These are phyloP conservation scores for Saturnia pavonia DNA, from an alignment of 2,888 invertebrate genomes.

Conservation along the genomic window DNA sequence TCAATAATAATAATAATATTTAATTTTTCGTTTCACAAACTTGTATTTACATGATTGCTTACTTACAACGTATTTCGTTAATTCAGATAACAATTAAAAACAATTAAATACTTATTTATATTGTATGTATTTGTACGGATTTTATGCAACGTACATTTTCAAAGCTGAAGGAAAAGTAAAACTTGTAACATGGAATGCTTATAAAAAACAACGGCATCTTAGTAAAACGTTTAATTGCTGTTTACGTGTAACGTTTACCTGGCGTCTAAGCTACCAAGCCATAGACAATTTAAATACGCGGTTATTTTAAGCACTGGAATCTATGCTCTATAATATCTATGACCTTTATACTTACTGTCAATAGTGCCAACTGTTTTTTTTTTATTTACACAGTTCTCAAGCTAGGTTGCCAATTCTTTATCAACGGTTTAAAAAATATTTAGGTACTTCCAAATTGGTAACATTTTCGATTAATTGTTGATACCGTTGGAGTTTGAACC, in stretches of 20 bases:
- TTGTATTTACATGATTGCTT: slow-evolving; percentile 79
- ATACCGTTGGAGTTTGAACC: slow-evolving; percentile 38
- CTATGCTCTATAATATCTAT: not conserved
- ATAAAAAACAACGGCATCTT: slow-evolving; percentile 44
- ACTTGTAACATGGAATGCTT: slow-evolving; percentile 71
- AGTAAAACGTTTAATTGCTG: not conserved
- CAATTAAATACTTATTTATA: slow-evolving; percentile 57
- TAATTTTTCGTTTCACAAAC: slow-evolving; percentile 74
- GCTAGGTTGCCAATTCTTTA: no score
- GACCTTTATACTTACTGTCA: not conserved
- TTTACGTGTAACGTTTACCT: slow-evolving; percentile 7
- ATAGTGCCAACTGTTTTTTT: not conserved
- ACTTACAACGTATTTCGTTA: slow-evolving; percentile 68
- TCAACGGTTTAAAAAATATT: no score
- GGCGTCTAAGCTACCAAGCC: not conserved
- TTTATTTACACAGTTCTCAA: not conserved
- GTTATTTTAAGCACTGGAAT: not conserved
- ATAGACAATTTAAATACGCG: not conserved
- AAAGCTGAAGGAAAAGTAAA: slow-evolving; percentile 48
- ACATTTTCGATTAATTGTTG: not conserved
- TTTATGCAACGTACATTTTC: slow-evolving; percentile 49
- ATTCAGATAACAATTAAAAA: slow-evolving; percentile 70
- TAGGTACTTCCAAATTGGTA: no score
- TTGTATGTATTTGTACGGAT: slow-evolving; percentile 70
- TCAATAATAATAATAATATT: slow-evolving; percentile 72